Evolutionary conservation across 64 coral and sea anemone species (phyloP).

Genomic region (Stichodactyla helianthus): DNA sequence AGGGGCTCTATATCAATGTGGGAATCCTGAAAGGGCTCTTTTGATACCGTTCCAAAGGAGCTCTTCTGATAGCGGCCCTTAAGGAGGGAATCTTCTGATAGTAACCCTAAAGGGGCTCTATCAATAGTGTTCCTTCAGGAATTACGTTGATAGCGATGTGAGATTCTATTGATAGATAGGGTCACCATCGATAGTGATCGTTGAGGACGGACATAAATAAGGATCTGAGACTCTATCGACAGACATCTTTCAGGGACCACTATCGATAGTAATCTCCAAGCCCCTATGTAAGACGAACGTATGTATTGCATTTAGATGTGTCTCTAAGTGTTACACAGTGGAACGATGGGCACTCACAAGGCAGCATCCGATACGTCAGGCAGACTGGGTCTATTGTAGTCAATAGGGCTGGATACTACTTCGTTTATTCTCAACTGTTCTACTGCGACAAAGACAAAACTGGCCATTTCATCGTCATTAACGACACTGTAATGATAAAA

Average conservation of each 20-base stretch:
- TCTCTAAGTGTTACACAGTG: constrained; percentile 2
- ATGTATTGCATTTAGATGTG: not conserved
- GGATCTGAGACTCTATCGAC: not conserved
- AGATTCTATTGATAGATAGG: too few relatives aligned
- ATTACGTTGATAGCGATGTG: too few relatives aligned
- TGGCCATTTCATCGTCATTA: constrained; percentile 24
- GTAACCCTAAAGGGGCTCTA: not conserved
- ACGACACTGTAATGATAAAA: constrained; percentile 26
- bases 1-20: too few relatives aligned
- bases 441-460: constrained; percentile 16
- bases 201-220: too few relatives aligned
- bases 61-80: not conserved
- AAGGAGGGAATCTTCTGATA: not conserved
- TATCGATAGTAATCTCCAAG: not conserved
- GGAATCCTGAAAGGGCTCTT: too few relatives aligned
- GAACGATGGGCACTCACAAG: constrained; percentile 2
- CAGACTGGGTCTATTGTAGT: constrained; percentile 23
- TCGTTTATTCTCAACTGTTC: constrained; percentile 47
- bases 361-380: constrained; percentile 43
- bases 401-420: constrained; percentile 37
- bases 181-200: too few relatives aligned
- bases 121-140: not conserved
- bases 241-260: not conserved
- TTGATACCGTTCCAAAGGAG: too few relatives aligned
- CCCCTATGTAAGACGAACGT: not conserved